Evolutionary conservation across 2,113 vertebrate species (phyloP).

Genomic region (Labeo catla): DNA sequence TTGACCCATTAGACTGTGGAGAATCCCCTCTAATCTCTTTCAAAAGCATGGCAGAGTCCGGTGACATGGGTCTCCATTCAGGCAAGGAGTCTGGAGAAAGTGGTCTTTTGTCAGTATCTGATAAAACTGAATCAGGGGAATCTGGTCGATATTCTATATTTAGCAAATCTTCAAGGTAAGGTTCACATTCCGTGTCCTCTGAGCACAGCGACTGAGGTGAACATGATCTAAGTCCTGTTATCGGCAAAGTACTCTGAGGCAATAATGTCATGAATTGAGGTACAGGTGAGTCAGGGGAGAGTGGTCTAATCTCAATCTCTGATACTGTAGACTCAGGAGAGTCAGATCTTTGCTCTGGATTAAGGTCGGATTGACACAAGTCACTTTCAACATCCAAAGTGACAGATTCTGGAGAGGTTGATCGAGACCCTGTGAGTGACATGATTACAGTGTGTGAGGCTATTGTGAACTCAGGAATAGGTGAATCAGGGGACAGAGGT

Average conservation of each 20-base stretch:
- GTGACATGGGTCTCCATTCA: not conserved
- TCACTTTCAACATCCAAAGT: no score
- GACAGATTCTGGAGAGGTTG: no score
- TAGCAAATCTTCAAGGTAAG: not conserved
- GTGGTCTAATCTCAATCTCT: conserved; percentile 27
- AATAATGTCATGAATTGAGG: conserved; percentile 19
- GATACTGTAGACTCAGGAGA: conserved; percentile 51
- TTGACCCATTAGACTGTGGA: no score
- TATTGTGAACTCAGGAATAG: not conserved
- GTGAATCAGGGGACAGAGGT: no score
- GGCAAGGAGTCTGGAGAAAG: conserved; percentile 40
- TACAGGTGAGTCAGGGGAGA: conserved; percentile 47
- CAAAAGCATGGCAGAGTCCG: not conserved
- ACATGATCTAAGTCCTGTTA: conserved; percentile 13
- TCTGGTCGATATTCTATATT: conserved; percentile 35
- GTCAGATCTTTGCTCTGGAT: conserved; percentile 55
- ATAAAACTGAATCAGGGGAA: conserved; percentile 44
- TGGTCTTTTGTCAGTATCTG: conserved; percentile 31
- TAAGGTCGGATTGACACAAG: conserved; percentile 25
- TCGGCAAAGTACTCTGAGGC: not conserved
- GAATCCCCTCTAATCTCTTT: no score
- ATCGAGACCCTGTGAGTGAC: no score
- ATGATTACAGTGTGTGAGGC: not conserved
- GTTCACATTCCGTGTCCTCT: conserved; percentile 7
- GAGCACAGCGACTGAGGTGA: conserved; percentile 41